A percentile compares a stretch with the other conserved stretches of the same genome.
These are phyloP conservation scores for Archaeoteleia sp. DNA, from an alignment of 2,888 invertebrate genomes.

Conservation along the genomic window DNA sequence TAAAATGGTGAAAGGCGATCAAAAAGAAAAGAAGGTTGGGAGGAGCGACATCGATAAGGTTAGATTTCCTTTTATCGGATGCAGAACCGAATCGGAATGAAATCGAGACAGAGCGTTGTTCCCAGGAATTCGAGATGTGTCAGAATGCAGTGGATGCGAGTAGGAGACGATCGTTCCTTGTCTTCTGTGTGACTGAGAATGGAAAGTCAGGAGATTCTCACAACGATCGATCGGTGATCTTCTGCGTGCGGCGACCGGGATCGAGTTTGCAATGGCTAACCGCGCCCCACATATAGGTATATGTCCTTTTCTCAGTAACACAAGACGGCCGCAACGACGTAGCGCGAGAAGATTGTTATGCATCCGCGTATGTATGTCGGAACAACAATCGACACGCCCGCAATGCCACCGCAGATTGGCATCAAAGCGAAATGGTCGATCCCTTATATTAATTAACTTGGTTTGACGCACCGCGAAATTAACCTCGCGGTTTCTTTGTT, in stretches of 20 bases:
- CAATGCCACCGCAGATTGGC: conserved; percentile 18
- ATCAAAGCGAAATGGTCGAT: conserved; percentile 7
- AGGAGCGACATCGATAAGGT: conserved; percentile 17
- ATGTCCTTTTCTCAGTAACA: conserved; percentile 41
- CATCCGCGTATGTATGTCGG: conserved; percentile 5
- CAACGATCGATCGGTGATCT: conserved; percentile 45
- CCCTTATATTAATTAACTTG: conserved; percentile 23
- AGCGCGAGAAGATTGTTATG: conserved; percentile 13
- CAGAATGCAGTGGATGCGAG: conserved; percentile 35
- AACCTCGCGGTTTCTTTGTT: conserved; percentile 14
- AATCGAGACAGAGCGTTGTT: conserved; percentile 29
- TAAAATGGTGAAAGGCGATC: not conserved
- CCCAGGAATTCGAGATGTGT: conserved; percentile 49
- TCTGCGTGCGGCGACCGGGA: conserved; percentile 18
- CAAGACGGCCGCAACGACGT: conserved; percentile 37
- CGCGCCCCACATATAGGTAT: conserved; percentile 24
- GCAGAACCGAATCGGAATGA: conserved; percentile 30
- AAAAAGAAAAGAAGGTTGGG: not conserved
- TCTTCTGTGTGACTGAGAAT: conserved; percentile 49
- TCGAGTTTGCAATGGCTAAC: conserved; percentile 41
- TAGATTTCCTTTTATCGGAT: conserved; percentile 18
- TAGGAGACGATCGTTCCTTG: conserved; percentile 17
- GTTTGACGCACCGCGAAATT: conserved; percentile 10
- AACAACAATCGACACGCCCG: conserved; percentile 10
- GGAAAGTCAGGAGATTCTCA: conserved; percentile 47